phyloP scores from a whole-genome alignment of 2,888 invertebrate species.

The Cyclophora punctaria region DNA sequence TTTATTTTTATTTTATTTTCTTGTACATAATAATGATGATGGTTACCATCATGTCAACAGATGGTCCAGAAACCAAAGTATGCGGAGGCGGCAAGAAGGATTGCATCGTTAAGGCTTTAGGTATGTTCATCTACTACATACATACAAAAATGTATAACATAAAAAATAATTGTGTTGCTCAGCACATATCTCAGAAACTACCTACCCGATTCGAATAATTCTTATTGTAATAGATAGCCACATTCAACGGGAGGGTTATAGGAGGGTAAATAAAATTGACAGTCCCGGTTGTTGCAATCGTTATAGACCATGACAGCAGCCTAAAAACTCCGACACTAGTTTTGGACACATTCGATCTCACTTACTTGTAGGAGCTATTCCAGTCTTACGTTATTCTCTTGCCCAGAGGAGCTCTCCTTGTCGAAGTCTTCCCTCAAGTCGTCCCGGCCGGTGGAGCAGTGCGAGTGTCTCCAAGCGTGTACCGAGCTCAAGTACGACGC shows the following conservation, averaged over 20 bases:
- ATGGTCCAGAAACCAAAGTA: constrained; percentile 32
- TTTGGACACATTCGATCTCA: no score
- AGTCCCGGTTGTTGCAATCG: no score
- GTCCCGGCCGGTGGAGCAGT: constrained; percentile 21
- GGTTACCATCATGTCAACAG: constrained; percentile 20
- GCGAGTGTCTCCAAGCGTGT: constrained; percentile 75
- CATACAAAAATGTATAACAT: not conserved
- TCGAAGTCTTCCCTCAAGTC: constrained; percentile 25
- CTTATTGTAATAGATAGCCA: no score
- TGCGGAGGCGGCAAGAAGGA: constrained; percentile 38
- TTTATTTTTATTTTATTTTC: no score
- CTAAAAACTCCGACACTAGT: no score
- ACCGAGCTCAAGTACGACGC: constrained; percentile 77
- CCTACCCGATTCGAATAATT: no score
- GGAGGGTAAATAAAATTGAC: no score
- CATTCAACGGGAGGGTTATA: no score
- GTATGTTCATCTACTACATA: constrained; percentile 13
- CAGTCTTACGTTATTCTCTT: not conserved
- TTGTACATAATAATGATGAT: no score
- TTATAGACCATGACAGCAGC: no score
- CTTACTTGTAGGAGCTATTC: not conserved
- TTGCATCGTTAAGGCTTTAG: constrained; percentile 32
- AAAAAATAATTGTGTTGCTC: no score
- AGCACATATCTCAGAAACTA: no score
- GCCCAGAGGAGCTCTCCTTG: constrained; percentile 33